Base-by-base conservation (phyloP, 1,140 invertebrate genomes). In the Arctopsyche grandis region DNA sequence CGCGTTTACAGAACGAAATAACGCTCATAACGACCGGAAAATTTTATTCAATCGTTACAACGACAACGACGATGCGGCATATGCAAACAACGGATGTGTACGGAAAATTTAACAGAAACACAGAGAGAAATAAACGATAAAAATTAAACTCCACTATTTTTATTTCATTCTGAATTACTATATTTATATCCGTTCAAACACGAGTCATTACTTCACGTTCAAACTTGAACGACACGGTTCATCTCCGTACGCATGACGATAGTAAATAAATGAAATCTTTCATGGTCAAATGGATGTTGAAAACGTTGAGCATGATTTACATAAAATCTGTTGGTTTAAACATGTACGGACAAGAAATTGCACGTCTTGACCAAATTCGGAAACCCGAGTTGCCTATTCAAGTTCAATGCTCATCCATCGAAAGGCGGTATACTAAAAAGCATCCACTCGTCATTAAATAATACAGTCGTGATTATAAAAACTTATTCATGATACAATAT, bases 281-380 rank as follows among this genome's bases (percentile, higher is more conserved):
- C 29, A 38, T 38, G 29, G 29, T 38, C 29, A 38, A 38, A 38
- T 38, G 7, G 7, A 38, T 7, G 29, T 4, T 7, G 29, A 38
- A n/a, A 52, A 52, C 16, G 9, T 66, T 66, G 14, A 66, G 10
- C 22, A 66, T 26, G 63, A 66, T 66, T 66, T 66, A 26, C 21
- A 66, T 66, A 66, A 66, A 66, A 26, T 38, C 24, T 22, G 63
- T 22, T 22, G 63, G 24, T 22, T 52, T 24, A 66, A 12, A 14
- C 63, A 26, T 66, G 63, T 66, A 19, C 63, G 22, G 22, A 66
- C 63, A 66, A 26, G 63, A 29, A 66, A 29, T 22, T 26, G 63
- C 63, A 19, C 21, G 63, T 66, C 63, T 21, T 66, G 63, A 66
- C 63, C 24, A 12, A 12, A 26, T 26, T 22, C 1, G 24, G 63